These are phyloP conservation scores for Molorchus minor DNA, from an alignment of 2,888 invertebrate species.

Conservation along the genomic window DNA sequence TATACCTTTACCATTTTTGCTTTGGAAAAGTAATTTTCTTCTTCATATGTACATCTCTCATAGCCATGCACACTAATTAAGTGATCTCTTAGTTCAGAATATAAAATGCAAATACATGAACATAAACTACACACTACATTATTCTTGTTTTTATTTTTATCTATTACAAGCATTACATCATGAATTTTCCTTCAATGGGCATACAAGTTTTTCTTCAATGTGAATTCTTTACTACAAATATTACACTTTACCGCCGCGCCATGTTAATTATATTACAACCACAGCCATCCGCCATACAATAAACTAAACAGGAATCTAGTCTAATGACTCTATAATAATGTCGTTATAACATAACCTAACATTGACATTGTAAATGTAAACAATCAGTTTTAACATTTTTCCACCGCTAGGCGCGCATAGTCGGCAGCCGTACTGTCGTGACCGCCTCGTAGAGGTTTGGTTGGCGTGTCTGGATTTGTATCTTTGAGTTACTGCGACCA, in stretches of 20 bases:
- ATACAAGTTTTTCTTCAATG: slow-evolving; percentile 2
- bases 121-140: neutral
- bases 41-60: slow-evolving; percentile 1
- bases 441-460: neutral
- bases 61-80: neutral
- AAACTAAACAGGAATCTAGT: too few relatives aligned
- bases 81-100: neutral
- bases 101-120: slow-evolving; percentile 3
- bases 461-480: too few relatives aligned
- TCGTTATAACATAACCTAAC: too few relatives aligned
- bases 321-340: too few relatives aligned
- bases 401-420: slow-evolving; percentile 1
- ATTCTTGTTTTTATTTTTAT: neutral
- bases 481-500: too few relatives aligned
- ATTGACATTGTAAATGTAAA: neutral
- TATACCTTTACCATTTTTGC: neutral
- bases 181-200: neutral
- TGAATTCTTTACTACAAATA: neutral
- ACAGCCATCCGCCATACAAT: too few relatives aligned
- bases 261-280: neutral
- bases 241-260: neutral
- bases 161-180: neutral
- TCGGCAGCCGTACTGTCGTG: slow-evolving; percentile 3
- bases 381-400: neutral
- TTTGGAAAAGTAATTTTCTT: neutral